Percentiles rank a stretch among this genome's conserved stretches.
These are phyloP conservation scores for Pituophis catenifer DNA, from an alignment of 2,113 vertebrate genomes.

Conservation along the genomic window DNA sequence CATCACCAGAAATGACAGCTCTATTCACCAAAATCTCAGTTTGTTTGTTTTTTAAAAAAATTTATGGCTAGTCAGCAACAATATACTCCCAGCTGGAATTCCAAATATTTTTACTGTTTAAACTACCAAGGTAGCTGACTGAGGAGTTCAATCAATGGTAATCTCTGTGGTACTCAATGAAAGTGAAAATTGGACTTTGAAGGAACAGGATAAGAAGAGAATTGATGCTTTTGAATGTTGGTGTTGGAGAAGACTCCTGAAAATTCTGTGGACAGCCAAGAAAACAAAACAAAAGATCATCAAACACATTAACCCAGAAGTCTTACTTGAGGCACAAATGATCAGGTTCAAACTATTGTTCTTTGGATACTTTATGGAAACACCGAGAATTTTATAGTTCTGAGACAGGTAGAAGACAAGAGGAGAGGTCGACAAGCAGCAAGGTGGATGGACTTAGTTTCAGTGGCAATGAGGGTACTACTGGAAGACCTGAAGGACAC, in stretches of 20 bases:
- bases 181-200: neutral
- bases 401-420: neutral
- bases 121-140: neutral
- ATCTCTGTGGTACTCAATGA: neutral
- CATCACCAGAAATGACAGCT: too few relatives aligned
- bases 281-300: neutral
- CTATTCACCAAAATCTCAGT: too few relatives aligned
- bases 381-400: neutral
- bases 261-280: neutral
- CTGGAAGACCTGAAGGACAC: neutral
- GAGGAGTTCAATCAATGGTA: neutral
- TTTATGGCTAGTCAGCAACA: too few relatives aligned
- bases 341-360: neutral
- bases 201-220: neutral
- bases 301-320: neutral
- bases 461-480: neutral
- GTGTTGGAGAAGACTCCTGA: neutral
- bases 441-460: neutral
- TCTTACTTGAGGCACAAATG: neutral
- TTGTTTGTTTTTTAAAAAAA: too few relatives aligned
- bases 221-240: neutral
- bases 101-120: neutral
- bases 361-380: neutral
- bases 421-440: neutral
- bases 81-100: too few relatives aligned